Conservation (phyloP, 1,140 invertebrate species). For the Papilio polytes region DNA sequence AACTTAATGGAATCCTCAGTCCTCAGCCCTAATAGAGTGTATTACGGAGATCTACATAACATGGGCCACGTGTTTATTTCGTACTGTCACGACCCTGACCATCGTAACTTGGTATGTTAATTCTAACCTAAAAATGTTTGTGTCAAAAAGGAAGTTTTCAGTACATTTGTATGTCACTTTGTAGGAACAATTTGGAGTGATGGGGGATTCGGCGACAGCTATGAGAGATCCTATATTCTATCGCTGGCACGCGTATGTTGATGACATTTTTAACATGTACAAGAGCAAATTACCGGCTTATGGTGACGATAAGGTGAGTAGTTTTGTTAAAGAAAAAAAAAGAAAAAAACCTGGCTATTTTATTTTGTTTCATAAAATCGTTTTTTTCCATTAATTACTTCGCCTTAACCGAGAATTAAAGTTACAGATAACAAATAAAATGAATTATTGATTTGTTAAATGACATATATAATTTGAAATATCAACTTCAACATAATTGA, state of each 20-base stretch:
- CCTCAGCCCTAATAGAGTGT: constrained; percentile 86
- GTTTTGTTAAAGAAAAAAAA: not conserved
- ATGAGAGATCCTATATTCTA: constrained; percentile 94
- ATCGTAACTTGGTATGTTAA: constrained; percentile 82
- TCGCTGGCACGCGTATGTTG: constrained; percentile 92
- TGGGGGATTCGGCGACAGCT: constrained; percentile 87
- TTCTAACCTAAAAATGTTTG: constrained; percentile 50
- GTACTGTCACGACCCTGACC: constrained; percentile 85
- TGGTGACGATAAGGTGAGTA: constrained; percentile 53
- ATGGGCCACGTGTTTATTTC: constrained; percentile 84
- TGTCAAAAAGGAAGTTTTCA: not conserved
- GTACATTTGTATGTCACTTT: not conserved
- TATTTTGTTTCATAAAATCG: no score
- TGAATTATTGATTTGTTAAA: not conserved
- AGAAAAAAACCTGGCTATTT: not conserved
- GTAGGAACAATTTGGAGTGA: constrained; percentile 86
- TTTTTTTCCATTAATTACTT: not conserved
- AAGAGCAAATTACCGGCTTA: constrained; percentile 87
- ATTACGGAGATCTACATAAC: constrained; percentile 86
- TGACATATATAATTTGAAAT: not conserved
- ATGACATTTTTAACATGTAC: constrained; percentile 91
- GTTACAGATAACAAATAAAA: no score
- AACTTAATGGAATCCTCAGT: constrained; percentile 91
- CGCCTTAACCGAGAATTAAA: no score
- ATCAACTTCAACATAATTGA: not conserved